These are phyloP conservation scores for Amyelois transitella DNA, from an alignment of 1,140 invertebrate genomes.

Conservation along the genomic window DNA sequence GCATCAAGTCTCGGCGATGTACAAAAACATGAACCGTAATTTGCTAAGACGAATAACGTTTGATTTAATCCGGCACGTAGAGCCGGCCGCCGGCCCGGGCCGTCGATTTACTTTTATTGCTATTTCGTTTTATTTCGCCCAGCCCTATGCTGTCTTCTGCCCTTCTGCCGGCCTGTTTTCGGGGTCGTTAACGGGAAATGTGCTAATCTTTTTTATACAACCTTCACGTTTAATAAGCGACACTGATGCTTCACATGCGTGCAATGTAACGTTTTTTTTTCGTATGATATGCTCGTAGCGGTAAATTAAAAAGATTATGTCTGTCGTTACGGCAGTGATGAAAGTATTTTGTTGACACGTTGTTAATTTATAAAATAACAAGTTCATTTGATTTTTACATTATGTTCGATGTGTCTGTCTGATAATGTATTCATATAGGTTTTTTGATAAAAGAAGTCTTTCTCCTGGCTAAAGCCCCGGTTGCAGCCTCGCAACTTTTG, in stretches of 20 bases:
- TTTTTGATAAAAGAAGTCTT: no score
- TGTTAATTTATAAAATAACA: no score
- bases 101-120: constrained; percentile 69
- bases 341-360: background rate
- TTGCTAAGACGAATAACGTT: constrained; percentile 70
- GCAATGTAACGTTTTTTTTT: background rate
- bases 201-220: constrained; percentile 69
- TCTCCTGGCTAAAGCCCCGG: no score
- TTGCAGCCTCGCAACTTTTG: no score
- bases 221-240: constrained; percentile 47
- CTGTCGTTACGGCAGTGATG: background rate
- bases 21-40: constrained; percentile 58
- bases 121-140: constrained; percentile 64
- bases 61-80: constrained; percentile 67
- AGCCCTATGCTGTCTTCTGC: constrained; percentile 50
- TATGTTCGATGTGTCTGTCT: no score
- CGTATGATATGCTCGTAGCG: background rate
- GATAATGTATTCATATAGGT: no score
- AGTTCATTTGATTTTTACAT: no score
- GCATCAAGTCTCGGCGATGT: constrained; percentile 35
- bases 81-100: constrained; percentile 32
- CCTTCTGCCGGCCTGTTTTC: constrained; percentile 59
- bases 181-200: constrained; percentile 65
- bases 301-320: background rate
- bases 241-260: constrained; percentile 31